A percentile compares a stretch with the other conserved stretches of the same genome.
Conservation (phyloP, 1,140 invertebrate genomes). For the Caligus rogercresseyi region DNA sequence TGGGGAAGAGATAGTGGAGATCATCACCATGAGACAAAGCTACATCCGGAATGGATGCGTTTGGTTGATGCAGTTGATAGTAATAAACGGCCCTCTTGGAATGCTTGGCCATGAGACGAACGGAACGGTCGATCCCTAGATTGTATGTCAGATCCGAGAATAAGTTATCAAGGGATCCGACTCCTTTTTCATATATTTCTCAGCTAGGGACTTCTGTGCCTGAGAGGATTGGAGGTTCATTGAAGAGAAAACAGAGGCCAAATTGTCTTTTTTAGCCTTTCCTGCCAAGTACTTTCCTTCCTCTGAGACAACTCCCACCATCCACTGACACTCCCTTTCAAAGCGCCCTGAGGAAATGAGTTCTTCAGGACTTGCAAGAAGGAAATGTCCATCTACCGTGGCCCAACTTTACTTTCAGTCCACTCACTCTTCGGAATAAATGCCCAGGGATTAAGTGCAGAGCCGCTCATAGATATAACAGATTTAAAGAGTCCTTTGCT, state of each 20-base stretch:
- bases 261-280: not conserved
- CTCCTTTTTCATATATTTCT: not conserved
- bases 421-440: not conserved
- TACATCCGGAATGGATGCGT: not conserved
- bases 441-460: not conserved
- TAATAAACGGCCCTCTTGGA: not conserved
- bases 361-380: not conserved
- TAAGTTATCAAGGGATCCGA: not conserved
- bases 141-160: not conserved
- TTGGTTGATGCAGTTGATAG: not conserved
- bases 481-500: constrained; percentile 25
- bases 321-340: not conserved
- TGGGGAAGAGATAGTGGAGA: not conserved
- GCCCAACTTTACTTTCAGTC: not conserved
- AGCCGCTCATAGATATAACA: constrained; percentile 4
- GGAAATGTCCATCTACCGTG: not conserved
- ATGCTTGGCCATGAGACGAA: not conserved
- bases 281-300: not conserved
- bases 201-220: not conserved
- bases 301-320: not conserved
- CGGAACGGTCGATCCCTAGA: not conserved
- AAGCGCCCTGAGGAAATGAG: not conserved
- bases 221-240: not conserved
- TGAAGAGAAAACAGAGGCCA: not conserved
- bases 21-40: not conserved